Percentiles rank a stretch among this genome's conserved stretches.
Conservation (phyloP, 1,140 invertebrate species). For the Scaptodrosophila lebanonensis region DNA sequence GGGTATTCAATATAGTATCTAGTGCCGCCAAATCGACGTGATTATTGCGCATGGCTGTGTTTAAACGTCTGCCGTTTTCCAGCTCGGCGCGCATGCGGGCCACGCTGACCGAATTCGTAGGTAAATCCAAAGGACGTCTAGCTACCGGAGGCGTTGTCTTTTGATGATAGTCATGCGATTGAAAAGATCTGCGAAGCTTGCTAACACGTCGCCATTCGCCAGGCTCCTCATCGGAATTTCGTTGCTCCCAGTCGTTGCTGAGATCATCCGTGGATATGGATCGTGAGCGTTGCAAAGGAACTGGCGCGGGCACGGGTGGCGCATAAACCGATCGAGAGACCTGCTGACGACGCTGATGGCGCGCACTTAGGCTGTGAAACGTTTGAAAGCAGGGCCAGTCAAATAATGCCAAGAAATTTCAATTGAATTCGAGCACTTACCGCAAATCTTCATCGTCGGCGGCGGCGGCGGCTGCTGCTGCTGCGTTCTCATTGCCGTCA, state of each 20-base stretch:
- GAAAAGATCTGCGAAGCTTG: conserved; percentile 81
- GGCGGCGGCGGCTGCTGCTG: conserved; percentile 15
- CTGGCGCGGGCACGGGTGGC: conserved; percentile 31
- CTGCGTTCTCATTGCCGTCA: conserved; percentile 25
- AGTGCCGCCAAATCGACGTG: conserved; percentile 78
- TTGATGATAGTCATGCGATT: conserved; percentile 76
- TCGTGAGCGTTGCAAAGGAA: conserved; percentile 58
- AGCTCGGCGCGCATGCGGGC: conserved; percentile 78
- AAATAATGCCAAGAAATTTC: conserved; percentile 51
- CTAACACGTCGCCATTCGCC: conserved; percentile 80
- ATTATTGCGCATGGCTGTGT: conserved; percentile 78
- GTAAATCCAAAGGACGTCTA: conserved; percentile 78
- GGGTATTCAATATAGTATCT: conserved; percentile 77
- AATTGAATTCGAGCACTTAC: conserved; percentile 53
- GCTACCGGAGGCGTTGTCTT: conserved; percentile 12
- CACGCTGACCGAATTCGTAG: conserved; percentile 78
- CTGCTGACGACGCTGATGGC: conserved; percentile 70
- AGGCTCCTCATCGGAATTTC: conserved; percentile 38
- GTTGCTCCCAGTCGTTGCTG: conserved; percentile 58
- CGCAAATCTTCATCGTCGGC: conserved; percentile 62
- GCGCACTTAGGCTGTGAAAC: conserved; percentile 55
- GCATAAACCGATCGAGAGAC: conserved; percentile 64
- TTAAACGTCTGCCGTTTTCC: conserved; percentile 78
- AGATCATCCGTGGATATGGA: conserved; percentile 76
- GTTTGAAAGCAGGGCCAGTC: conserved; percentile 22